Base-by-base conservation (phyloP, 2,113 vertebrate genomes). In the Ceyx melanurus region DNA sequence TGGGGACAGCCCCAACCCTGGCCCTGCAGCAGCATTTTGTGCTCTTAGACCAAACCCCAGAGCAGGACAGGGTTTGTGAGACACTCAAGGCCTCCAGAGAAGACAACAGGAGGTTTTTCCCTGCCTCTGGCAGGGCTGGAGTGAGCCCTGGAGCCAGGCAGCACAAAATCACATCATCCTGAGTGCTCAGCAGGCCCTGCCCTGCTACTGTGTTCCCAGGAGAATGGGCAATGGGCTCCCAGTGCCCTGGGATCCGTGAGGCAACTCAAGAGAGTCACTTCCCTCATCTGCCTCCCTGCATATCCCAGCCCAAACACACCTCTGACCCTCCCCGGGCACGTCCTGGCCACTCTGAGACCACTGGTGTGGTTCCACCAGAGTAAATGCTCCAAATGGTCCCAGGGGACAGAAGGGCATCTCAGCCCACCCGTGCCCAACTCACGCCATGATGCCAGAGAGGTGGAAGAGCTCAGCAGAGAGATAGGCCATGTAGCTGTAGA, bases 401-500 rank as follows among this genome's bases (percentile, higher is more conserved):
- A 37, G 78, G 35, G 75, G 78, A 19, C 43, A 29, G 40, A 42
- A 43, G 71, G 42, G 40, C 54, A 5, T 3, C 42, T 31, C 15
- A 50, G 74, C 28, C n/a, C n/a, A 71, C 15, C 35, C 4, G 0
- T 15, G 35, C 25, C 28, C 72, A 68, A 99, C 99, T 99, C 97
- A 99, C 99, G 99, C 98, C 99, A 99, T 99, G 98, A 99, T 99
- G 90, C 99, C 99, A 0, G 99, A 99, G 20, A 99, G 98, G 96
- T 99, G 99, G 98, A 99, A 99, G 91, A 99, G 97, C 97, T 99
- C 99, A 0, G 99, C 98, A 0, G 99, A 99, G 86, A 99, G 98
- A 82, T 99, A 99, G 2, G 99, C 99, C 99, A 99, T 99, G 97
- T 99, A 99, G 98, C 99, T 99, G 98, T 99, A 99, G 89, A 99